phyloP scores from a whole-genome alignment of 2,888 invertebrate species.

The Temnothorax ravouxi region DNA sequence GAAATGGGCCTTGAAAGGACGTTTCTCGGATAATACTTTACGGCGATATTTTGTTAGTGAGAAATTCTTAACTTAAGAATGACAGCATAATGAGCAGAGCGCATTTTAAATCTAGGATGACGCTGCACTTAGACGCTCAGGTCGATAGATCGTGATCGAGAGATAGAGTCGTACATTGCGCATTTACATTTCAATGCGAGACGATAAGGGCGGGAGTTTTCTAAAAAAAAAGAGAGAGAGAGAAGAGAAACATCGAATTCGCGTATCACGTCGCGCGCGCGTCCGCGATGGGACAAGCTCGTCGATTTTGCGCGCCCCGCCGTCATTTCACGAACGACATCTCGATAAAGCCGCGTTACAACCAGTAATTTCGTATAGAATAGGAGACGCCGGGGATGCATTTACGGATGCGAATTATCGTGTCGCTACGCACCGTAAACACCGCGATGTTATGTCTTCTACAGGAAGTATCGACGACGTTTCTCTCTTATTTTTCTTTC shows the following conservation, averaged over 20 bases:
- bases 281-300: neutral
- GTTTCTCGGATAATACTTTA: neutral
- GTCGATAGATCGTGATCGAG: constrained; percentile 27
- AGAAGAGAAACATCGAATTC: neutral
- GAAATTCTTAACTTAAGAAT: neutral
- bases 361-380: neutral
- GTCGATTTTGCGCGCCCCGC: constrained; percentile 7
- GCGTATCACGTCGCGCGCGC: neutral
- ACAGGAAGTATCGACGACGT: constrained; percentile 71
- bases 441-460: constrained; percentile 71
- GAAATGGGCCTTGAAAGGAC: neutral
- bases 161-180: constrained; percentile 50
- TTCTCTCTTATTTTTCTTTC: constrained; percentile 31
- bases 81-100: neutral
- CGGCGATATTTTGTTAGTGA: neutral
- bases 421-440: constrained; percentile 66
- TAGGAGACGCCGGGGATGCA: constrained; percentile 49
- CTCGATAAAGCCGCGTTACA: constrained; percentile 30
- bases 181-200: constrained; percentile 67
- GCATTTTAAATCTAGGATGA: neutral
- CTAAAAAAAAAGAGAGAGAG: too few species aligned
- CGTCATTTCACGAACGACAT: constrained; percentile 14
- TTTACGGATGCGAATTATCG: constrained; percentile 68
- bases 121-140: neutral
- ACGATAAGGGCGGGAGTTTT: constrained; percentile 59